phyloP scores from a whole-genome alignment of 2,797 vertebrate species.

The Cynopterus sphinx region DNA sequence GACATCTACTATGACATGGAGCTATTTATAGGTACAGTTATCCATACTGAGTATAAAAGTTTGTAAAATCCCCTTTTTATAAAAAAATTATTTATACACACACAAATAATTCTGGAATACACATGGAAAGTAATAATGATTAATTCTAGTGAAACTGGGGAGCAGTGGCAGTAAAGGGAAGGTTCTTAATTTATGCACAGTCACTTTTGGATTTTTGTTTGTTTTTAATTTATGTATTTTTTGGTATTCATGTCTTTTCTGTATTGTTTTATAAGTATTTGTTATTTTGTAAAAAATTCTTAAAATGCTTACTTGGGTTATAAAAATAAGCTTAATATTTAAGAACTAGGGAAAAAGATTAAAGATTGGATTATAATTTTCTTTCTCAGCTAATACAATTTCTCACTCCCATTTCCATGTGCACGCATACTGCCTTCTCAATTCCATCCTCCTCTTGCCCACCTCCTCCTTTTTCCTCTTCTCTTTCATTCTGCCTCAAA shows the following conservation, averaged over 20 bases:
- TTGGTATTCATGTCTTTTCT: not conserved
- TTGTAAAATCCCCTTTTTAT: not conserved
- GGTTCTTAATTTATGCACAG: not conserved
- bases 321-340: conserved; percentile 24
- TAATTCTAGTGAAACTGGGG: not conserved
- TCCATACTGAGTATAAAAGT: not conserved
- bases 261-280: not conserved
- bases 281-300: not conserved
- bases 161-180: not conserved
- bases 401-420: not conserved
- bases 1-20: not conserved
- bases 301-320: conserved; percentile 17
- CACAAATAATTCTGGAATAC: not conserved
- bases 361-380: not conserved
- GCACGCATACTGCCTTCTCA: not conserved
- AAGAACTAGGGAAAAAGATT: not conserved
- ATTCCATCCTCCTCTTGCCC: not conserved
- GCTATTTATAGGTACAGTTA: not conserved
- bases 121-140: not conserved
- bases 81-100: not conserved
- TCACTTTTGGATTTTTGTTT: not conserved
- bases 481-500: not conserved
- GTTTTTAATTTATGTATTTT: not conserved
- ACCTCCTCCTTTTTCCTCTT: not conserved
- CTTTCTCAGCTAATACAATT: not conserved